Conservation (phyloP, 2,797 vertebrate genomes). For the Phalloptychus januarius region DNA sequence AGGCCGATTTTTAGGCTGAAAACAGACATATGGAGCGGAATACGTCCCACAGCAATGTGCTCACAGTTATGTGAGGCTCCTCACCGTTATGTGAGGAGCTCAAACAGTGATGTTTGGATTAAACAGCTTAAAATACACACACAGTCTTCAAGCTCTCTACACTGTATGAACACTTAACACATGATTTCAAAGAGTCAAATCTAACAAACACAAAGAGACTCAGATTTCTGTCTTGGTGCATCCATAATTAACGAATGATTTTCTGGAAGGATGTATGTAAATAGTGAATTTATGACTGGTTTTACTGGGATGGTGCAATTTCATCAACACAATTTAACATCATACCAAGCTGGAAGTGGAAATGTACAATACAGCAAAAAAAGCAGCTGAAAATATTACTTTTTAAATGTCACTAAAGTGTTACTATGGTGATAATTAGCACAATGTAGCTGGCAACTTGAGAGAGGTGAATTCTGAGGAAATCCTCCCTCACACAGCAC, state of each 20-base stretch:
- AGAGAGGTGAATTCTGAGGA: background rate
- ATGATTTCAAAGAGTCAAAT: background rate
- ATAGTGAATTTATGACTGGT: background rate
- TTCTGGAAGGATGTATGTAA: background rate
- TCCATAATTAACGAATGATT: background rate
- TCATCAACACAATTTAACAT: background rate
- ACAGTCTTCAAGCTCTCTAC: background rate
- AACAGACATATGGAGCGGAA: background rate
- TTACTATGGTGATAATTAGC: background rate
- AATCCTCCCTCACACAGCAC: background rate
- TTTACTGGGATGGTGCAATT: background rate
- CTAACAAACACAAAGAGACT: background rate
- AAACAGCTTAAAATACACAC: background rate
- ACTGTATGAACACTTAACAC: background rate
- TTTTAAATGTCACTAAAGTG: background rate
- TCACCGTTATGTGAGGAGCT: background rate
- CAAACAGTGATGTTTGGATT: background rate
- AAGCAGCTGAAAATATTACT: background rate
- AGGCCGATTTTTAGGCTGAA: too few relatives aligned
- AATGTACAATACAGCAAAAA: background rate
- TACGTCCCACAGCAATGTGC: background rate
- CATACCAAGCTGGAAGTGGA: background rate
- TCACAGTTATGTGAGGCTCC: too few relatives aligned
- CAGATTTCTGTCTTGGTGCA: background rate
- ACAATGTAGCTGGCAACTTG: background rate